Evolutionary conservation across 2,797 vertebrate genomes (phyloP).

Genomic region (Pseudomugil gertrudae): DNA sequence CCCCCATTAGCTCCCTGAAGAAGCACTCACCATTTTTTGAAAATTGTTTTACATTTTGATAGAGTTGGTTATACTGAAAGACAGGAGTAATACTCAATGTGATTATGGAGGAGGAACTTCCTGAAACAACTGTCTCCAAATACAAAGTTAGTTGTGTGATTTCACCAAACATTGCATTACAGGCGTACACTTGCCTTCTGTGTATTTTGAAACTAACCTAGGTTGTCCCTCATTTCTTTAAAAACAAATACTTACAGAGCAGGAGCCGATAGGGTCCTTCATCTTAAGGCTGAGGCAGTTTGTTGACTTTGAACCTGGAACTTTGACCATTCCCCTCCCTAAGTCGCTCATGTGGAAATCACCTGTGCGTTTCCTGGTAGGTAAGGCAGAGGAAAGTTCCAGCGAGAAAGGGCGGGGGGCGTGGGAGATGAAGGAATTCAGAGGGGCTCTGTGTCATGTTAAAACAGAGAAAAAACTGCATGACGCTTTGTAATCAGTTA

Average conservation of each 20-base stretch:
- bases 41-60: constrained; percentile 88
- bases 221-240: neutral
- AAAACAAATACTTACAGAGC: constrained; percentile 83
- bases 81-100: constrained; percentile 27
- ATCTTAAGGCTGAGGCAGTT: constrained; percentile 79
- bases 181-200: neutral
- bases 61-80: constrained; percentile 88
- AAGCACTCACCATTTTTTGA: constrained; percentile 89
- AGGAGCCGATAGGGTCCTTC: constrained; percentile 86
- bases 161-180: neutral
- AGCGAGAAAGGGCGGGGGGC: too few relatives aligned
- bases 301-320: constrained; percentile 80
- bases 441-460: constrained; percentile 3
- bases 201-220: constrained; percentile 13
- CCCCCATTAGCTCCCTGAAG: constrained; percentile 87
- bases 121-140: constrained; percentile 12
- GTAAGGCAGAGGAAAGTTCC: constrained; percentile 53
- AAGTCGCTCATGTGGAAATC: constrained; percentile 79
- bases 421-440: neutral
- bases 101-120: neutral
- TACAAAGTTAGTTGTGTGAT: neutral
- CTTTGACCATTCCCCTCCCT: constrained; percentile 70
- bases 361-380: constrained; percentile 58
- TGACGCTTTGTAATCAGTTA: neutral
- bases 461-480: neutral